A percentile compares a stretch with the other conserved stretches of the same genome.
These are phyloP conservation scores for Karalla daura DNA, from an alignment of 2,797 vertebrate species.

Conservation along the genomic window DNA sequence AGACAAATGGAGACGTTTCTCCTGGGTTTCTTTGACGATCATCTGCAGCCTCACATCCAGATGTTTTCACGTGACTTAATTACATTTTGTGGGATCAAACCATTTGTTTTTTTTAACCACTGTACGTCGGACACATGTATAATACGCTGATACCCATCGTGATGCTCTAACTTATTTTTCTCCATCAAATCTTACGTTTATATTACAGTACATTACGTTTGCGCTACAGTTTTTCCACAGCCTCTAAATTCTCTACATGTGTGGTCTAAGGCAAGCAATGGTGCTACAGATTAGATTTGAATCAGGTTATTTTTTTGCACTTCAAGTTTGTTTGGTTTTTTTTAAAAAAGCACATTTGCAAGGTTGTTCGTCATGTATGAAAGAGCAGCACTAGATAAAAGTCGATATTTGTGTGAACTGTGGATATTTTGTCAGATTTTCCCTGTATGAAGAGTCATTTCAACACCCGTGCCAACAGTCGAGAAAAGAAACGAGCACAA, in stretches of 20 bases:
- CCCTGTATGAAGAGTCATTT: constrained; percentile 7
- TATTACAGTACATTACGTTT: constrained; percentile 9
- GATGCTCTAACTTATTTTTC: constrained; percentile 54
- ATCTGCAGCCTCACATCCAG: background rate
- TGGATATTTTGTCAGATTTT: constrained; percentile 28
- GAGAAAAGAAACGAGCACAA: constrained; percentile 27
- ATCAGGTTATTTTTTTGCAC: constrained; percentile 34
- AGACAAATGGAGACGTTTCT: constrained; percentile 10
- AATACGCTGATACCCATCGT: constrained; percentile 28
- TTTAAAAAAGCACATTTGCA: constrained; percentile 28
- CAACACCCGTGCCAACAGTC: background rate
- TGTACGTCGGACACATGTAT: constrained; percentile 40
- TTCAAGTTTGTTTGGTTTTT: constrained; percentile 9
- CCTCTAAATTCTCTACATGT: background rate
- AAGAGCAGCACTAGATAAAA: background rate
- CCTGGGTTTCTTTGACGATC: background rate
- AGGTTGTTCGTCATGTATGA: background rate
- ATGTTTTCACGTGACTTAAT: constrained; percentile 22
- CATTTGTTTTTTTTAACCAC: constrained; percentile 38
- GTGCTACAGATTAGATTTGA: constrained; percentile 47
- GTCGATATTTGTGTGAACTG: constrained; percentile 33
- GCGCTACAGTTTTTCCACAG: constrained; percentile 2
- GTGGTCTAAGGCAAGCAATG: constrained; percentile 39
- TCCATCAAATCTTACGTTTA: constrained; percentile 16
- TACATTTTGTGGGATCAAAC: constrained; percentile 37